These are phyloP conservation scores for Drosophila setosimentum DNA, from an alignment of 2,888 invertebrate genomes.

Conservation along the genomic window DNA sequence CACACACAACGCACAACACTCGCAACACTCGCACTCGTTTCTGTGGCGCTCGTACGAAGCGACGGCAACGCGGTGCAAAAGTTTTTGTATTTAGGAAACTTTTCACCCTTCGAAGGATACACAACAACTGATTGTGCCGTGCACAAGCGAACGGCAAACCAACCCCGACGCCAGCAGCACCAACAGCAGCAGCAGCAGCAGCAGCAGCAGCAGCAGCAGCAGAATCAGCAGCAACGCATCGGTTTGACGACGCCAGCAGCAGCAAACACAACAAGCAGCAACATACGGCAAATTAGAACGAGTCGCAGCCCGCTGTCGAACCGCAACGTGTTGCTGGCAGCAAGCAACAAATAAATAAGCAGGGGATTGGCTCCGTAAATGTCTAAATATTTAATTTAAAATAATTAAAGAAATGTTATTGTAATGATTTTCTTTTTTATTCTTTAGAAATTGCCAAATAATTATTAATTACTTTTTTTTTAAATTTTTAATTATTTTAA, in stretches of 20 bases:
- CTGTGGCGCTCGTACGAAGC: slow-evolving; percentile 67
- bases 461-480: background rate
- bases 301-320: slow-evolving; percentile 14
- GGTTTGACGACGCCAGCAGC: slow-evolving; percentile 52
- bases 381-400: background rate
- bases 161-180: slow-evolving; percentile 72
- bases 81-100: slow-evolving; percentile 82
- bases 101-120: slow-evolving; percentile 86
- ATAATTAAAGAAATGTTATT: background rate
- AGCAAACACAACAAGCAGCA: slow-evolving; percentile 38
- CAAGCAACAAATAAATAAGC: slow-evolving; percentile 2
- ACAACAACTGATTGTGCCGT: slow-evolving; percentile 85
- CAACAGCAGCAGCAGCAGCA: slow-evolving; percentile 45
- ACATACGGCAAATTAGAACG: background rate
- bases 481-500: too few relatives aligned
- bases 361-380: background rate
- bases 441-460: background rate
- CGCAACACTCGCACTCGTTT: slow-evolving; percentile 59
- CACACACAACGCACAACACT: slow-evolving; percentile 30
- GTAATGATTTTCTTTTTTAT: background rate
- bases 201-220: slow-evolving; percentile 21
- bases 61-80: slow-evolving; percentile 83
- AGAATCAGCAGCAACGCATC: slow-evolving; percentile 37
- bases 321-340: slow-evolving; percentile 37
- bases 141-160: slow-evolving; percentile 79